Conservation (phyloP, 2,113 vertebrate genomes). For the Eonycteris spelaea region DNA sequence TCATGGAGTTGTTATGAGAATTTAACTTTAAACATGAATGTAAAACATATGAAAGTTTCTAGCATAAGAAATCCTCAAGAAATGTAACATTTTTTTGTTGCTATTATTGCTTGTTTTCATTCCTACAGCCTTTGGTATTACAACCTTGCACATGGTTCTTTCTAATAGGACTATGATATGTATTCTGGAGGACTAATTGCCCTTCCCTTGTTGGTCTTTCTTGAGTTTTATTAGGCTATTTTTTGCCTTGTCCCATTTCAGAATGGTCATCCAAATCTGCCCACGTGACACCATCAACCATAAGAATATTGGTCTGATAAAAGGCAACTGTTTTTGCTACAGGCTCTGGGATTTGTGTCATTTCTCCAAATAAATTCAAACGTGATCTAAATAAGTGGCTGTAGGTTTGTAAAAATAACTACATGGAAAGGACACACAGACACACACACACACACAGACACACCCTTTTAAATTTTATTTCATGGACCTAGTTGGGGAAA, state of each 20-base stretch:
- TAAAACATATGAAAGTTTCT: not conserved
- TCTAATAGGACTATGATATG: not conserved
- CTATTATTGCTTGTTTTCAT: not conserved
- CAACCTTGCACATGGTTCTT: not conserved
- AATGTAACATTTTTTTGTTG: not conserved
- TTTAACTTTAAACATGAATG: not conserved
- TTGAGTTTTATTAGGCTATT: not conserved
- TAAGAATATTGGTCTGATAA: not conserved
- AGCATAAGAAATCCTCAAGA: not conserved
- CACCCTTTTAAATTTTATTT: conserved; percentile 76
- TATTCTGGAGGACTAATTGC: not conserved
- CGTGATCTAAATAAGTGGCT: not conserved
- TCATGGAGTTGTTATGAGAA: not conserved
- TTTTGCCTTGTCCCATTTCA: not conserved
- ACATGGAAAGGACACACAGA: not conserved
- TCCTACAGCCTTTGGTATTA: not conserved
- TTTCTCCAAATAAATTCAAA: not conserved
- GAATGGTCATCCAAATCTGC: not conserved
- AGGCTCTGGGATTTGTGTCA: not conserved
- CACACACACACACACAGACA: not conserved
- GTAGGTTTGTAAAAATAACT: not conserved
- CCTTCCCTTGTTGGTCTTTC: not conserved
- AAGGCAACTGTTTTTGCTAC: not conserved
- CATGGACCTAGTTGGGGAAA: conserved; percentile 71
- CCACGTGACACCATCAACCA: not conserved